Conservation (phyloP, 2,797 vertebrate genomes). For the Epinephelus awoara region DNA sequence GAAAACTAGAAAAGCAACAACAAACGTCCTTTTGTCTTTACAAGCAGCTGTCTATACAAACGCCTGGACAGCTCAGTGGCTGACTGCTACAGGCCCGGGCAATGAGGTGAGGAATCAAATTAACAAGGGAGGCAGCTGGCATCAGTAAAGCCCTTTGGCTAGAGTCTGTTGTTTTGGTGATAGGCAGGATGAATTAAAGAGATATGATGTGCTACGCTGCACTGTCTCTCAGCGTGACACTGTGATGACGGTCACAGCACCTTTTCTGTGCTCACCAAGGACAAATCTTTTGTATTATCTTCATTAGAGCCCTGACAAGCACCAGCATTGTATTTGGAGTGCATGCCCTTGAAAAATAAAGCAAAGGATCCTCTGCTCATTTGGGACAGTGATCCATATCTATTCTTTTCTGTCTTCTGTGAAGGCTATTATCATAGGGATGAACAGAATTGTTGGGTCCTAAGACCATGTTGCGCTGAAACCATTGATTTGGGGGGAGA, state of each 20-base stretch:
- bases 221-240: conserved; percentile 53
- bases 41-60: conserved; percentile 65
- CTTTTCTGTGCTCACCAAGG: conserved; percentile 26
- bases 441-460: background rate
- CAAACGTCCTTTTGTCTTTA: conserved; percentile 58
- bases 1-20: conserved; percentile 33
- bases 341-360: conserved; percentile 24
- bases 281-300: conserved; percentile 22
- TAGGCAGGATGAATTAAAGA: conserved; percentile 69
- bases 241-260: conserved; percentile 25
- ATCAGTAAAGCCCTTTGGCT: conserved; percentile 62
- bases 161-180: conserved; percentile 71
- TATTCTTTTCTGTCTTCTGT: conserved; percentile 6
- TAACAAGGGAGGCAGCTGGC: conserved; percentile 77
- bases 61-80: conserved; percentile 46
- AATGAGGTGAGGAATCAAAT: conserved; percentile 76
- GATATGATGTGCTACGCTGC: conserved; percentile 62
- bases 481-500: background rate
- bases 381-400: background rate
- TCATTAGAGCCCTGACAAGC: conserved; percentile 4
- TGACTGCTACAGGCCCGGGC: conserved; percentile 39
- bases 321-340: background rate
- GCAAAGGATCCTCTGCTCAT: conserved; percentile 8
- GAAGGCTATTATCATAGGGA: background rate
- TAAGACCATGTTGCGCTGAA: background rate